phyloP scores from a whole-genome alignment of 1,140 invertebrate genomes.

The Oreohelix idahoensis region DNA sequence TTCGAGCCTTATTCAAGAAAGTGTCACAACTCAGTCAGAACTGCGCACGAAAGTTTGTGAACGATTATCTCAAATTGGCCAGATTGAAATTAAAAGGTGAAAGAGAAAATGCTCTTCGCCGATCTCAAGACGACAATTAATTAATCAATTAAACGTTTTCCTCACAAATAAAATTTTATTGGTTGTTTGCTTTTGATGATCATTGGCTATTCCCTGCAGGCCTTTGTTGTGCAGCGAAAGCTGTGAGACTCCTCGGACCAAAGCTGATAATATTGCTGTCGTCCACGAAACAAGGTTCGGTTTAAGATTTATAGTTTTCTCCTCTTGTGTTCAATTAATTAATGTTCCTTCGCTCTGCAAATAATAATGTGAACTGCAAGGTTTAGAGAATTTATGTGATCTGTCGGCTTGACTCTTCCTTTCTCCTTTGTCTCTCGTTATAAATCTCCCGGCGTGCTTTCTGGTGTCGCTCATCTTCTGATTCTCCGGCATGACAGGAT shows the following conservation, averaged over 20 bases:
- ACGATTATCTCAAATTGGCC: neutral
- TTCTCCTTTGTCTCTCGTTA: neutral
- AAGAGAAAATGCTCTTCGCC: neutral
- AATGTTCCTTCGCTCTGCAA: constrained; percentile 5
- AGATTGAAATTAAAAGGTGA: neutral
- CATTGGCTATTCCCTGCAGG: neutral
- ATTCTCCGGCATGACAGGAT: neutral
- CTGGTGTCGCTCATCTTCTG: neutral
- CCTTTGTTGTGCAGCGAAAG: neutral
- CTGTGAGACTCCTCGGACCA: neutral
- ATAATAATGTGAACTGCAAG: constrained; percentile 17
- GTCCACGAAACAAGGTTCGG: neutral
- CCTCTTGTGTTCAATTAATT: constrained; percentile 13
- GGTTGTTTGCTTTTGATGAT: neutral
- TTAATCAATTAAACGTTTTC: constrained; percentile 7
- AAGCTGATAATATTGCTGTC: neutral
- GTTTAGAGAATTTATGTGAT: constrained; percentile 9
- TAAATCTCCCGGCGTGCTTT: neutral
- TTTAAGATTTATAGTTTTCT: constrained; percentile 14
- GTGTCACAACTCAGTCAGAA: neutral
- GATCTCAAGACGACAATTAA: neutral
- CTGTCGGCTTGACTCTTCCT: neutral
- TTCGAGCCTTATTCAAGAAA: too few relatives aligned
- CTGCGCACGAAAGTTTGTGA: neutral
- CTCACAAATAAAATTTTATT: neutral